Base-by-base conservation (phyloP, 1,140 invertebrate genomes). In the Pseudomyrmex gracilis region DNA sequence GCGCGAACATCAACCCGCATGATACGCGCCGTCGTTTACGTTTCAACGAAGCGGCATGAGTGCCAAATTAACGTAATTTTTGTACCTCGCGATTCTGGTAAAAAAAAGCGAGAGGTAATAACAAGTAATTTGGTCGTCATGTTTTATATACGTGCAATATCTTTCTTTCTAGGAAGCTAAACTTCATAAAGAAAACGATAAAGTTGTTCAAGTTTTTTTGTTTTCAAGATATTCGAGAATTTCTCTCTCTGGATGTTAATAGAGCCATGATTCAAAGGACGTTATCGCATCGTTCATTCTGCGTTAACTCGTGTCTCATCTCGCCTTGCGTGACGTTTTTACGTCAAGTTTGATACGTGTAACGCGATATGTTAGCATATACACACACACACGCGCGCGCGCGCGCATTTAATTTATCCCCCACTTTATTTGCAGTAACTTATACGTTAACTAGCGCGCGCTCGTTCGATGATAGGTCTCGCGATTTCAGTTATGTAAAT, bases 391-490 rank as follows among this genome's bases (percentile, higher is more conserved):
- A 53, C 13, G 12, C 34, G 22, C 1, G n/a, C 12, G 13, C 2
- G 4, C 8, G 34, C 45, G 12, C 15, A 4, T 47, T 43, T 67
- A 13, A 78, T 58, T 70, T 78, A 58, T 49, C 24, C 10, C 10
- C 13, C 20, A 24, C 20, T 55, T 70, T 47, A 70, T 47, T 70
- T 58, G 20, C 53, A 57, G 58, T 78, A 78, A 78, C 57, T 78
- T 70, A 70, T 34, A 34, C 43, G 5, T 57, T 57, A 78, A 78
- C 17, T 5, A 24, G 13, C 34, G n/a, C 12, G 47, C 13, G 24
- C 24, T n/a, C 10, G 1, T 24, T 34, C 34, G 34, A 47, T 13
- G 76, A 24, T 47, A 47, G 51, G 43, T 47, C 51, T 68, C 51
- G 51, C 34, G 34, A 78, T 57, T 57, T 78, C 49, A 57, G 9